Evolutionary conservation across 2,888 invertebrate species (phyloP).

Genomic region (Chloromyia formosa): DNA sequence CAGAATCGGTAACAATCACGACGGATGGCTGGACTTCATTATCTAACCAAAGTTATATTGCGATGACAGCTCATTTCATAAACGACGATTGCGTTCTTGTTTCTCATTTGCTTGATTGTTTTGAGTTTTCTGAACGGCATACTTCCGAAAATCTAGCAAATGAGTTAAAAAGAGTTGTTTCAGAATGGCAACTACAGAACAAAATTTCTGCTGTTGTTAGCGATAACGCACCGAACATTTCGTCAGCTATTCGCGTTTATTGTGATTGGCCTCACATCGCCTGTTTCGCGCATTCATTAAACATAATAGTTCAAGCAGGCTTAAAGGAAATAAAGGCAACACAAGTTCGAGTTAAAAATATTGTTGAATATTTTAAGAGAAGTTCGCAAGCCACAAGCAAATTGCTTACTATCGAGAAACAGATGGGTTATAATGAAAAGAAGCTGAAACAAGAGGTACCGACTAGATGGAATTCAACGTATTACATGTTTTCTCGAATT

Average conservation of each 20-base stretch:
- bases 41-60: conserved; percentile 51
- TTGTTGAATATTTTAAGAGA: conserved; percentile 37
- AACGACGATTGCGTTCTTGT: conserved; percentile 47
- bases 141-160: conserved; percentile 50
- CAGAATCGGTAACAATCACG: conserved; percentile 49
- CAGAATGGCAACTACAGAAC: conserved; percentile 43
- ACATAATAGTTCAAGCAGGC: conserved; percentile 47
- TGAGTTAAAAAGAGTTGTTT: conserved; percentile 44
- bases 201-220: conserved; percentile 48
- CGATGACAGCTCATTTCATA: conserved; percentile 52
- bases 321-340: conserved; percentile 40
- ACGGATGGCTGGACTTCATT: conserved; percentile 53
- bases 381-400: conserved; percentile 9
- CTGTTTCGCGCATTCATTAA: conserved; percentile 52
- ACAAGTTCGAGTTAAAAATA: conserved; percentile 25
- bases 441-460: conserved; percentile 54
- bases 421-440: conserved; percentile 10
- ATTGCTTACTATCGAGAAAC: neutral
- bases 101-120: conserved; percentile 49
- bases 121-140: conserved; percentile 49
- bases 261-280: conserved; percentile 50
- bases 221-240: conserved; percentile 53
- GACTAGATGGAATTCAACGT: conserved; percentile 53
- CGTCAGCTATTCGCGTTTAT: conserved; percentile 51
- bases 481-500: conserved; percentile 52